A percentile compares a stretch with the other conserved stretches of the same genome.
phyloP scores from a whole-genome alignment of 2,113 vertebrate genomes.

The Gymnorhina tibicen region DNA sequence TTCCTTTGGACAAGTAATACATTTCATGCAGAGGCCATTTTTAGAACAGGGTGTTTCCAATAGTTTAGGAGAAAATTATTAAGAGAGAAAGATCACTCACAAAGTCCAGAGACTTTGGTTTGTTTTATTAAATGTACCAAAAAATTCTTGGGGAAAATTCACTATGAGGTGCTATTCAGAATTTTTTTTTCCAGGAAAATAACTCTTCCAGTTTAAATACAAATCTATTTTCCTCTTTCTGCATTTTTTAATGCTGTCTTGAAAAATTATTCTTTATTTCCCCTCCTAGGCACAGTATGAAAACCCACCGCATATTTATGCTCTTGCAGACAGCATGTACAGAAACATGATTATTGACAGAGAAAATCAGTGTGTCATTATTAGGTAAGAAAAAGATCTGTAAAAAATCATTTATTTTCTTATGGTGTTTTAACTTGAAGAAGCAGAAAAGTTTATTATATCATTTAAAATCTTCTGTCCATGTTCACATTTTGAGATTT shows the following conservation, averaged over 20 bases:
- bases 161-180: background rate
- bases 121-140: background rate
- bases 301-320: constrained; percentile 98
- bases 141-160: background rate
- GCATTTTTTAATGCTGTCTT: background rate
- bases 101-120: background rate
- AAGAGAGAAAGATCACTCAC: background rate
- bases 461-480: background rate
- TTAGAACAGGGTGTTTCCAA: background rate
- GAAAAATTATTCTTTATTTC: background rate
- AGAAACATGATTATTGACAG: constrained; percentile 98
- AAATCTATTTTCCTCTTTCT: background rate
- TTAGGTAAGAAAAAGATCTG: constrained; percentile 80
- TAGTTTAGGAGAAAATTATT: background rate
- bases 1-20: background rate
- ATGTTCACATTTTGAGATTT: background rate
- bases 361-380: constrained; percentile 98
- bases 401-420: background rate
- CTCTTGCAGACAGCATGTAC: constrained; percentile 97
- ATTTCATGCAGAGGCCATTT: background rate
- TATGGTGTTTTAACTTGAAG: background rate
- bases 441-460: background rate
- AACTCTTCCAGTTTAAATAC: background rate
- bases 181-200: background rate
- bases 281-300: constrained; percentile 91